Base-by-base conservation (phyloP, 2,797 vertebrate genomes). In the Sebastes reedi region DNA sequence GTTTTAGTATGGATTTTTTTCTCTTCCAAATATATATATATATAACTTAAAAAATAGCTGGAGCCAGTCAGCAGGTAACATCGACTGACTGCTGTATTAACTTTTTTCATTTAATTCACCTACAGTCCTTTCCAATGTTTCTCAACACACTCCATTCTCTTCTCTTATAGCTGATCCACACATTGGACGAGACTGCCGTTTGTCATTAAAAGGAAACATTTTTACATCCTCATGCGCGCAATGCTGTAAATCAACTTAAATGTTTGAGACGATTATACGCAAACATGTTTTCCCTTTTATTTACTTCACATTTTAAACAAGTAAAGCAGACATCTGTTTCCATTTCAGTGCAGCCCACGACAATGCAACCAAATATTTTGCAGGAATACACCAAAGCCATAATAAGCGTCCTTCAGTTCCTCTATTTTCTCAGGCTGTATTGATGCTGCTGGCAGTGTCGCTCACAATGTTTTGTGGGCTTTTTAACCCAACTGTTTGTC, bases 371-470 rank as follows among this genome's bases (percentile, higher is more conserved):
- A n/a, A 24, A 68, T 66, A 59, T 54, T 66, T 54, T 71, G 14
- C 39, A 81, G 25, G 24, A 24, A 64, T 30, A 55, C 16, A 70
- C 69, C 42, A 75, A 87, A 87, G 34, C 81, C 81, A 81, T 71
- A 67, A 81, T 69, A 65, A 32, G 70, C 54, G 58, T 59, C 54
- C 59, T 42, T 74, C 16, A 61, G 67, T 75, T 76, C 25, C 36
- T 81, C 50, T 67, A 11, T 83, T 84, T 82, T 78, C 87, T 87
- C 85, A 87, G 83, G 73, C 89, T 88, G 64, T 18, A 10, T 72
- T 72, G 90, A 91, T 87, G 76, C 92, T 93, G 93, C 94, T 89
- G 93, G 91, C 93, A 89, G 93, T 92, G 92, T 94, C 87, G 10
- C 66, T 80, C 58, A 67, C 75, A 79, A 27, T 74, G 50, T 84